A percentile compares a stretch with the other conserved stretches of the same genome.
Evolutionary conservation across 2,797 vertebrate species (phyloP).

Genomic region (Eurystomus glaucurus): DNA sequence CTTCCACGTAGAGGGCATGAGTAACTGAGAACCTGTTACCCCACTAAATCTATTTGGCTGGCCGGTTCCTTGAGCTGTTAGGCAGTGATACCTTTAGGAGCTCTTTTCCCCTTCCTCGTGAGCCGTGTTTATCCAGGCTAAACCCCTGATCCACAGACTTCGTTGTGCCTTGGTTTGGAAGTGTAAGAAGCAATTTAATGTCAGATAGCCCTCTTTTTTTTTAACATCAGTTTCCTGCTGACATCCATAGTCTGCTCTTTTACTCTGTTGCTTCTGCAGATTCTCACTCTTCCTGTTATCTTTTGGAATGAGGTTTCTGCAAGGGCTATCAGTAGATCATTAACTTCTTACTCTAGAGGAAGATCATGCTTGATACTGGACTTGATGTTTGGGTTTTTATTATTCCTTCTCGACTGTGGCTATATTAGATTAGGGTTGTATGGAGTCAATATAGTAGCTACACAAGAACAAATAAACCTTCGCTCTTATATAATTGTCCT

Average conservation of each 20-base stretch:
- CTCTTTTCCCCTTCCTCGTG: not conserved
- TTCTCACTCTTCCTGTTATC: not conserved
- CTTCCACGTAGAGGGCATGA: not conserved
- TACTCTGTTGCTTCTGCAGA: not conserved
- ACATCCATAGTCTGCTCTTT: not conserved
- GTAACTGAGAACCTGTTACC: rapidly evolving
- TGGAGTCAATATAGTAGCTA: not conserved
- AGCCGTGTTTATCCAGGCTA: not conserved
- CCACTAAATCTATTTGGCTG: not conserved
- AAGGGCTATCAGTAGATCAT: not conserved
- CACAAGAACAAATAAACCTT: not conserved
- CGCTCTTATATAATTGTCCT: not conserved
- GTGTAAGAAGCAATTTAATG: not conserved
- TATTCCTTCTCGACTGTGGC: not conserved
- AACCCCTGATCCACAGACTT: not conserved
- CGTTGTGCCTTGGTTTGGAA: not conserved
- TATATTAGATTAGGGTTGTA: not conserved
- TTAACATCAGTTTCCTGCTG: not conserved
- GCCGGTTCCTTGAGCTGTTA: not conserved
- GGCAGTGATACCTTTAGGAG: not conserved
- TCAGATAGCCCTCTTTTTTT: not conserved
- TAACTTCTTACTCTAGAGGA: not conserved
- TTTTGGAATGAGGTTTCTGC: not conserved
- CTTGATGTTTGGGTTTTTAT: not conserved
- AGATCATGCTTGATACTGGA: not conserved